Base-by-base conservation (phyloP, 2,113 vertebrate species). In the Rattus norvegicus region DNA sequence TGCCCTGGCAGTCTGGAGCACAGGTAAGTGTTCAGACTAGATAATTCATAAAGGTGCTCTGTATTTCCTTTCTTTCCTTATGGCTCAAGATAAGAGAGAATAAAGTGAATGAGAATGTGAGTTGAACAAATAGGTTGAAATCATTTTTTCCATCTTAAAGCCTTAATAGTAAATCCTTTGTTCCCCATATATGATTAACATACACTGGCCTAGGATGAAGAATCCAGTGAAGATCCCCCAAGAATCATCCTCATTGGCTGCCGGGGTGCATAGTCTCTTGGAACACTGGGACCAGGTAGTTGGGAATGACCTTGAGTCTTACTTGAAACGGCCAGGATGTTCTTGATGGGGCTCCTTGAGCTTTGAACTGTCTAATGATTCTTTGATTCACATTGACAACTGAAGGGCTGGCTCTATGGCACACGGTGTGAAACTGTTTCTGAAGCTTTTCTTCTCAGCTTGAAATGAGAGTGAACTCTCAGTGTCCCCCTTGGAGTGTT, bases 31-130 rank as follows among this genome's bases (percentile, higher is more conserved):
- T 94, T 93, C 30, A 54, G 39, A 90, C 54, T 59, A 79, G 88
- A 16, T 52, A 59, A 14, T 92, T 88, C 28, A 61, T 33, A 93
- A 63, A 84, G 5, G 39, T 26, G 24, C 49, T 52, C 61, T 87
- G 1, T 24, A n/a, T 95, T 84, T 93, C 12, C 7, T 83, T 87
- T 20, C 26, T 95, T 90, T 67, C 59, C 72, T 95, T 93, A 47
- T 94, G 8, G 70, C n/a, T 83, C 69, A 95, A 59, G 87, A 84
- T 76, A 73, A 91, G 39, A 90, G 65, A 39, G 28, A 92, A 8
- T 81, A 49, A 92, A 81, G 36, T 36, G 83, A 93, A 16, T 22
- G 30, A 90, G 52, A 72, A 76, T 85, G 65, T 81, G 56, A 39
- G 16, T 79, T 95, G 90, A 70, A 47, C 76, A 33, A 43, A 39